Conservation (phyloP, 2,888 invertebrate genomes). For the Antheraea yamamai region DNA sequence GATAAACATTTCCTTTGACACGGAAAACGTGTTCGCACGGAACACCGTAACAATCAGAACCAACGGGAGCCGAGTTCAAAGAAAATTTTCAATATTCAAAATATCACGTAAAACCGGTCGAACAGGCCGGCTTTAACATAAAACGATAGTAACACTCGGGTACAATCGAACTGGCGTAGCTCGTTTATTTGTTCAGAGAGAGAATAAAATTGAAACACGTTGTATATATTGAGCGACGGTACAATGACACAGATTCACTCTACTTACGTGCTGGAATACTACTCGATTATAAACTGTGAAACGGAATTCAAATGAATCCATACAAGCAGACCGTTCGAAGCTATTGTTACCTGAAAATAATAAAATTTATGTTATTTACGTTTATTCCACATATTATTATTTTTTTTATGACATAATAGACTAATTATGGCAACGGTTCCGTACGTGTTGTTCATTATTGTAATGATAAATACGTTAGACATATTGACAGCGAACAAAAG, state of each 20-base stretch:
- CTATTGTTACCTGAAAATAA: constrained; percentile 10
- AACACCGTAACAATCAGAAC: constrained; percentile 1
- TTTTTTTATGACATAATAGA: no score
- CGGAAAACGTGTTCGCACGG: constrained; percentile 7
- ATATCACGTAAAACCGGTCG: constrained; percentile 27
- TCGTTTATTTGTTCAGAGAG: constrained; percentile 43
- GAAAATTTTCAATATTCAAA: constrained; percentile 31
- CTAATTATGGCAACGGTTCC: no score
- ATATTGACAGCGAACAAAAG: no score
- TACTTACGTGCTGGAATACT: constrained; percentile 13
- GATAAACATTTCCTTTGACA: constrained; percentile 13
- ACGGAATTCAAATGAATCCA: constrained; percentile 9
- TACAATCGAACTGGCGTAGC: constrained; percentile 42
- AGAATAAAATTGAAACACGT: constrained; percentile 36
- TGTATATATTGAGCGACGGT: constrained; percentile 1
- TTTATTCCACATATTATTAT: not conserved
- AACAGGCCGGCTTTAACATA: constrained; percentile 20
- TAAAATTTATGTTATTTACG: not conserved
- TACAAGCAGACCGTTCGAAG: not conserved
- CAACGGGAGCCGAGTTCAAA: constrained; percentile 26
- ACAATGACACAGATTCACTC: not conserved
- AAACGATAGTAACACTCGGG: constrained; percentile 31
- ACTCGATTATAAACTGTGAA: constrained; percentile 5
- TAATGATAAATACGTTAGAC: no score
- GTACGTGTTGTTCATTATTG: no score